Conservation (phyloP, 1,140 invertebrate species). For the Microvelia longipes region DNA sequence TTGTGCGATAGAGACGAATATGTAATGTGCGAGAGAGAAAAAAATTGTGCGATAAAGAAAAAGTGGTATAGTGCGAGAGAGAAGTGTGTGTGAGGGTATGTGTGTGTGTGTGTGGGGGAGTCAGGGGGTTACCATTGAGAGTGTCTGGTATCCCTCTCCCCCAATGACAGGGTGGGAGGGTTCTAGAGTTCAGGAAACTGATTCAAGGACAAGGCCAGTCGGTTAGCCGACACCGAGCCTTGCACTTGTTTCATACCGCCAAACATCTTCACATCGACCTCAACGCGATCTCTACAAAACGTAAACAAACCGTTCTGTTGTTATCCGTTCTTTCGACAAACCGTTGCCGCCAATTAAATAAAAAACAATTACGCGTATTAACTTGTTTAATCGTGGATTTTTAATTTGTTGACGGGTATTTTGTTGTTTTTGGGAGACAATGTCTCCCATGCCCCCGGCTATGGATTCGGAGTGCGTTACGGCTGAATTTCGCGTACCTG, state of each 20-base stretch:
- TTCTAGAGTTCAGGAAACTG: slow-evolving; percentile 17
- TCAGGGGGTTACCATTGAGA: slow-evolving; percentile 3
- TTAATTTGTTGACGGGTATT: too few relatives aligned
- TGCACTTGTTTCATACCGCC: background rate
- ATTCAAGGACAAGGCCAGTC: slow-evolving; percentile 22
- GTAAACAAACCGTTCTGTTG: too few relatives aligned
- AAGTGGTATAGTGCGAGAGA: too few relatives aligned
- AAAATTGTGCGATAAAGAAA: background rate
- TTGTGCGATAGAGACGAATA: too few relatives aligned
- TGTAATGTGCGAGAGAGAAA: too few relatives aligned
- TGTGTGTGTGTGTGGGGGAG: background rate
- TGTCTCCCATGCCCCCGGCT: slow-evolving; percentile 2
- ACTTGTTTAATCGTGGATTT: background rate
- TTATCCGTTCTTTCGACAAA: too few relatives aligned
- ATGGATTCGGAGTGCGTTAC: slow-evolving; percentile 6
- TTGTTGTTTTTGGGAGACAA: background rate
- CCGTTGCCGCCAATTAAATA: too few relatives aligned
- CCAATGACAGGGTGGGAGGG: background rate
- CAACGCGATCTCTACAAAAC: too few relatives aligned
- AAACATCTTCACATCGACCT: background rate
- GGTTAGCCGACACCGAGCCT: slow-evolving; percentile 1
- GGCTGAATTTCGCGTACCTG: slow-evolving; percentile 13
- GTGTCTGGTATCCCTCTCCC: slow-evolving; percentile 4
- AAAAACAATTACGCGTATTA: too few relatives aligned
- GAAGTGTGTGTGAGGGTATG: background rate